Conservation (phyloP, 2,113 vertebrate species). For the Ceyx margarethae region DNA sequence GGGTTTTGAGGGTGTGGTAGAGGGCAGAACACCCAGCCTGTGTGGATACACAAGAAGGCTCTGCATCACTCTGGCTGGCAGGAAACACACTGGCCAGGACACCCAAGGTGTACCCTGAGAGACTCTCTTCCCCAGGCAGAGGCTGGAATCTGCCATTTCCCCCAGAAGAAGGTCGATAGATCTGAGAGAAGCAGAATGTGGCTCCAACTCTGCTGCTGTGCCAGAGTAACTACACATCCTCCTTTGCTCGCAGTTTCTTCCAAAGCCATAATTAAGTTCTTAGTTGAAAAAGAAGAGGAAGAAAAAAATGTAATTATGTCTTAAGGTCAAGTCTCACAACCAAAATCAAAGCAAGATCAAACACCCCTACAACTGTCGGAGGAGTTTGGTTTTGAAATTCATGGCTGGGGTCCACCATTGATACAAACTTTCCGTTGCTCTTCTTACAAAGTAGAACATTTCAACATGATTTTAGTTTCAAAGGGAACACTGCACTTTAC, state of each 20-base stretch:
- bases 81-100: neutral
- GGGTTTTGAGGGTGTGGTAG: neutral
- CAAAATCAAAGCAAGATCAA: slow-evolving; percentile 50
- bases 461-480: slow-evolving; percentile 36
- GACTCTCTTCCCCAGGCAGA: neutral
- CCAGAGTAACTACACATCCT: neutral
- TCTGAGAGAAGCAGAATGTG: neutral
- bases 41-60: neutral
- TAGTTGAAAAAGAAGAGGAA: slow-evolving; percentile 25
- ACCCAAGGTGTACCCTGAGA: neutral
- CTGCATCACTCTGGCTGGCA: neutral
- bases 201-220: neutral
- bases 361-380: neutral
- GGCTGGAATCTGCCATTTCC: neutral
- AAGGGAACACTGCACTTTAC: slow-evolving; percentile 30
- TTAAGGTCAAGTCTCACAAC: slow-evolving; percentile 38
- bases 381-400: slow-evolving; percentile 39
- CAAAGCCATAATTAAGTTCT: slow-evolving; percentile 53
- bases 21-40: neutral
- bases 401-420: slow-evolving; percentile 11
- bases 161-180: neutral
- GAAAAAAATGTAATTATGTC: slow-evolving; percentile 42
- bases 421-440: slow-evolving; percentile 3
- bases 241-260: slow-evolving; percentile 42
- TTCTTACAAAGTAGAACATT: slow-evolving; percentile 17